A percentile compares a stretch with the other conserved stretches of the same genome.
Conservation (phyloP, 53 echinoderm and acorn worm species). For the Patiria pectinifera region DNA sequence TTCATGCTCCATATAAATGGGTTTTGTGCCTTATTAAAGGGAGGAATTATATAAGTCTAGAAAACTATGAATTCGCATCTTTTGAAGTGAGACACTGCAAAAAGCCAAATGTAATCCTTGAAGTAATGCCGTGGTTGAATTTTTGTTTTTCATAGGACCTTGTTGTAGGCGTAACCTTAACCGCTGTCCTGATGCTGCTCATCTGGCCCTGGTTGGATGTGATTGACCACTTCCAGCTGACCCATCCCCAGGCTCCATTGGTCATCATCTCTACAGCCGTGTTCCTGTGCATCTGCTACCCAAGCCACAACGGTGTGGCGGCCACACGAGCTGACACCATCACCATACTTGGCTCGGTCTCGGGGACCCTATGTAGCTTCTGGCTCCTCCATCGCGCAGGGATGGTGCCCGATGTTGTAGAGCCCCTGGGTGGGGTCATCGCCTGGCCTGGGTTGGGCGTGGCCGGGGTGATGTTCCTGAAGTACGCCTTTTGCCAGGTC, state of each 20-base stretch:
- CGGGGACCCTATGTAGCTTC: slow-evolving; percentile 64
- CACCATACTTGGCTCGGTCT: slow-evolving; percentile 74
- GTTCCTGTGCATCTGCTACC: slow-evolving; percentile 79
- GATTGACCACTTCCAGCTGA: slow-evolving; percentile 77
- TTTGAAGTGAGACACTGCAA: background rate
- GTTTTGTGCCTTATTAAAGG: no score
- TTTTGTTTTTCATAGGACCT: slow-evolving; percentile 74
- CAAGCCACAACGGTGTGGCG: slow-evolving; percentile 82
- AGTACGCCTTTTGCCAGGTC: slow-evolving; percentile 63
- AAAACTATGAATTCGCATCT: no score
- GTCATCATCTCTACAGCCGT: slow-evolving; percentile 58
- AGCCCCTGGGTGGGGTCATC: slow-evolving; percentile 61
- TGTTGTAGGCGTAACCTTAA: slow-evolving; percentile 75
- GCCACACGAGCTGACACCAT: slow-evolving; percentile 87
- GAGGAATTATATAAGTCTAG: no score
- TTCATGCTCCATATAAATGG: no score
- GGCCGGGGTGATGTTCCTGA: slow-evolving; percentile 67
- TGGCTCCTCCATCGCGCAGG: slow-evolving; percentile 71
- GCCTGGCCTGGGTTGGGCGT: slow-evolving; percentile 67
- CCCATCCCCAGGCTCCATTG: slow-evolving; percentile 77
- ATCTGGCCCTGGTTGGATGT: slow-evolving; percentile 73
- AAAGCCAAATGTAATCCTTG: background rate
- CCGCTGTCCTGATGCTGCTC: slow-evolving; percentile 68
- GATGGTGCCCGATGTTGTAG: slow-evolving; percentile 56
- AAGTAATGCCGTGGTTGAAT: background rate